Base-by-base conservation (phyloP, 2,797 vertebrate species). In the Sitta carolinensis region DNA sequence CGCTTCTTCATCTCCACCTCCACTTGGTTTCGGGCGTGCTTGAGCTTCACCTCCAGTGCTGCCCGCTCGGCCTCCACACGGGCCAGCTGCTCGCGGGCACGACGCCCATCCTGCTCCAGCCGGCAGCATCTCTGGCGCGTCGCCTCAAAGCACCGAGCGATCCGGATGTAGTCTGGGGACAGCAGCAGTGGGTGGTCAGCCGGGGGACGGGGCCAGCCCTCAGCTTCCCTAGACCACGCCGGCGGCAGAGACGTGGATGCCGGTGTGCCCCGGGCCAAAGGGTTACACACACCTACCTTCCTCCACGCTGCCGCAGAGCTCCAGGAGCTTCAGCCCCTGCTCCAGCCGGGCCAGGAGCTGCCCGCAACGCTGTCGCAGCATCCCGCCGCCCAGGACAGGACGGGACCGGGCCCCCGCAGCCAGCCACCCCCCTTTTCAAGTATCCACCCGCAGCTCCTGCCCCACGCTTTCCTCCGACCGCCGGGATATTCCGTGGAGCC, bases 1-100 rank as follows among this genome's bases (percentile, higher is more conserved):
- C 98, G 97, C 52, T 98, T 98, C 95, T 98, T 98, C 97, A 99
- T 98, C 96, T 99, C 98, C 87, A 99, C 97, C 5, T 99, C 98
- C 92, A 99, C 97, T 91, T 99, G 98, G 94, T 99, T 98, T 9
- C 98, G 97, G 36, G 98, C 98, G 1, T 98, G 98, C 77, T 98
- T 98, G 32, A 98, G 97, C 87, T 98, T 98, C 90, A 98, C 98
- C 77, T 98, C 98, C 82, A 98, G 96, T 1, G 97, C 97, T 0
- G 97, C 95, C 38, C 98, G 76, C 63, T 95, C 85, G 15, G 86
- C 84, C 70, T 77, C 52, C 52, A 72, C 85, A 1, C 67, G 30
- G 32, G 80, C 63, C 78, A 91, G 89, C 79, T 93, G 70, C 74
- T 83, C 72, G 3, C 50, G 81, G 47, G 87, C 90, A 77, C 38